Percentiles rank a stretch among this genome's conserved stretches.
Conservation (phyloP, 2,888 invertebrate genomes). For the Hyalella azteca region DNA sequence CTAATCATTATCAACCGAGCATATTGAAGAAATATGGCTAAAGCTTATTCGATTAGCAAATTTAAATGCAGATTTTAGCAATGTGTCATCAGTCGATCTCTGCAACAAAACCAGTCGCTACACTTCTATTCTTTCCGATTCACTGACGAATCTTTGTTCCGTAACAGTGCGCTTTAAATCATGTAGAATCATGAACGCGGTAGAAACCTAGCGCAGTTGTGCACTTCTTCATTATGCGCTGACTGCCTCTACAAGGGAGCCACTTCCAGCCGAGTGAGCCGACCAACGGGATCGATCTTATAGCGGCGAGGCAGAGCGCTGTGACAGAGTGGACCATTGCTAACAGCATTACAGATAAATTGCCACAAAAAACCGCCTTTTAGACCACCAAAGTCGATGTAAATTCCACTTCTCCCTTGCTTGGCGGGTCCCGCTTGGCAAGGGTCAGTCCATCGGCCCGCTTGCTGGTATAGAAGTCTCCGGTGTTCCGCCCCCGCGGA, state of each 20-base stretch:
- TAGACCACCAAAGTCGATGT: slow-evolving; percentile 35
- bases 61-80: too few species aligned
- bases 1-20: too few species aligned
- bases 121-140: too few species aligned
- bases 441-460: not conserved
- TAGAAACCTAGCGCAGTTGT: not conserved
- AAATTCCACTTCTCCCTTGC: slow-evolving; percentile 29
- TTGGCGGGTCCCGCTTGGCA: not conserved
- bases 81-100: too few species aligned
- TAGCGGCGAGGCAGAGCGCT: not conserved
- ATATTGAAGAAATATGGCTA: too few species aligned
- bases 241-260: not conserved
- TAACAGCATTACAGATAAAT: slow-evolving; percentile 36
- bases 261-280: not conserved
- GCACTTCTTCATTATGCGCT: too few species aligned
- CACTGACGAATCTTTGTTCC: not conserved
- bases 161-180: not conserved
- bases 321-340: slow-evolving; percentile 36
- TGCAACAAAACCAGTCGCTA: too few species aligned
- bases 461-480: not conserved
- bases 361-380: slow-evolving; percentile 30
- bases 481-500: not conserved
- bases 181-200: not conserved
- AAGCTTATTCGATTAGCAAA: too few species aligned
- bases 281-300: slow-evolving; percentile 21